Base-by-base conservation (phyloP, 2,113 vertebrate species). In the Prionailurus viverrinus region DNA sequence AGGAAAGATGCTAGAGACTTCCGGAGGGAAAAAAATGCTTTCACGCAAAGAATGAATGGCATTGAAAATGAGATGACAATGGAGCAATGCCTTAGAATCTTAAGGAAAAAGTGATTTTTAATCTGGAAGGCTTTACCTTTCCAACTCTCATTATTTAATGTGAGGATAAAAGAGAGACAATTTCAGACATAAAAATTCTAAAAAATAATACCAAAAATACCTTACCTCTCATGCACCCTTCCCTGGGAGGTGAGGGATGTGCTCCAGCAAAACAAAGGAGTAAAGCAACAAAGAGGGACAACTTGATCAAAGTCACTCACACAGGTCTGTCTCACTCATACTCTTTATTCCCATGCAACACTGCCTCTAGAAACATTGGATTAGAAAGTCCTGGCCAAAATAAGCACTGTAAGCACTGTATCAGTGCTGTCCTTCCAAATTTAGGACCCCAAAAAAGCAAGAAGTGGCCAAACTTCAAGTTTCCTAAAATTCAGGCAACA, bases 101-200 rank as follows among this genome's bases (percentile, higher is more conserved):
- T n/a, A 69, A 78, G 51, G 19, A n/a, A 76, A 82, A 53, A 25
- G 23, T 83, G 27, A 55, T 29, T 88, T 94, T 96, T 71, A 78
- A 94, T 23, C 27, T 65, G 29, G n/a, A 93, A 58, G 39, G 25
- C 31, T 86, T 91, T 21, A 27, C 23, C 18, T 36, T 11, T 36
- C 39, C 89, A 76, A 83, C 12, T 92, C 61, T 66, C 29, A 83
- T 61, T 76, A 74, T 66, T 48, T 21, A 61, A n/a, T 78, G 68
- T 82, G n/a, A 83, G 16, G 21, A 83, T 69, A 92, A 66, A 87
- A 81, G 65, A 58, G 33, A 76, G 45, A 68, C 1, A 41, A 69
- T 92, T 78, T 92, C 68, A 92, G 51, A 84, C 51, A 69, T 36
- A 16, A 83, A 92, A 92, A 89, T 83, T 63, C 48, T 63, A 78